Base-by-base conservation (phyloP, 2,113 vertebrate species). In the Prinia subflava region DNA sequence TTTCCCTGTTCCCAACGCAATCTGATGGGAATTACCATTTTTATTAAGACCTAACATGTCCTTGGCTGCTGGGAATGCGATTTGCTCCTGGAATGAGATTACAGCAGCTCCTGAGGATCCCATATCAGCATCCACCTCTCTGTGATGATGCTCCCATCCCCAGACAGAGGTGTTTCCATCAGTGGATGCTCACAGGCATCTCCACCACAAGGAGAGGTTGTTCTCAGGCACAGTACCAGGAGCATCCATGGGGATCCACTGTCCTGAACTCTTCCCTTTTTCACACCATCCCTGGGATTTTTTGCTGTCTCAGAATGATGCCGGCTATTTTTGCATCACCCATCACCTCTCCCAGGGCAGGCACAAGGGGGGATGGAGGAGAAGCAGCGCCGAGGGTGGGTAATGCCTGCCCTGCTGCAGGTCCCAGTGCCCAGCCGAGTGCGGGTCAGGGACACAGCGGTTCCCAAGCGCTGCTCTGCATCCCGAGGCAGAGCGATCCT, bases 21-120 rank as follows among this genome's bases (percentile, higher is more conserved):
- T 96, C 96, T 94, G 89, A 82, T 73, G 91, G 80, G 95, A 95
- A 96, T 96, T 95, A 94, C 52, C 92, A 92, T 95, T 96, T 97
- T 96, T 96, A 96, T 97, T 92, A 94, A 96, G 90, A 95, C 79
- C 77, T 94, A 93, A 79, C 89, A 69, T 59, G 85, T 94, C 90
- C 94, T 95, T 87, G 90, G 68, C 92, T 92, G 73, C 92, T 85
- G 89, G 88, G 92, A 83, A 94, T 96, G 81, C 87, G 88, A 96
- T 97, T 96, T 96, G 59, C 44, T 95, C 71, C 85, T 33, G 46
- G 83, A 96, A 97, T 94, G 57, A 94, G 90, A 88, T 97, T 91
- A 60, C 44, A 87, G 67, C 46, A 31, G 63, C 79, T 92, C 50
- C 90, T 28, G 30, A 65, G 79, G 85, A 88, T 78, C 85, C 63